Conservation (phyloP, 2,888 invertebrate species). For the Patella ulyssiponensis region DNA sequence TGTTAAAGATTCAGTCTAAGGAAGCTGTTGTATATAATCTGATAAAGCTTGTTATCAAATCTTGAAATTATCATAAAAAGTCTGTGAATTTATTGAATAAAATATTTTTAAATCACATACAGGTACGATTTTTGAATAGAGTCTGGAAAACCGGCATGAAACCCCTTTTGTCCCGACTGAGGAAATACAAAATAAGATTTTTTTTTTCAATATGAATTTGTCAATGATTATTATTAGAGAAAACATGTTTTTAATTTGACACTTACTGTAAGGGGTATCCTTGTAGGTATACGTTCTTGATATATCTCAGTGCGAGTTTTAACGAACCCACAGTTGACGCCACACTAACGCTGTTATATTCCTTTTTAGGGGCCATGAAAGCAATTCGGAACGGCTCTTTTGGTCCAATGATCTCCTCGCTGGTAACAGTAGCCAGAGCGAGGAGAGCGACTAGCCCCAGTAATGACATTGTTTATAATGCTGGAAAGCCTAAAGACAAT, state of each 20-base stretch:
- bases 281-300: constrained; percentile 32
- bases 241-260: background rate
- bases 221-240: no score
- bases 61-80: no score
- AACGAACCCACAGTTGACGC: constrained; percentile 56
- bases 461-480: constrained; percentile 16
- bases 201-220: no score
- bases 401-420: background rate
- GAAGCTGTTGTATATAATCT: no score
- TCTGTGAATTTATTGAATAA: no score
- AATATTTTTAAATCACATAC: no score
- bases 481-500: background rate
- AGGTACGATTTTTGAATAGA: no score
- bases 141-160: no score
- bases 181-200: no score
- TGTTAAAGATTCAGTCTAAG: no score
- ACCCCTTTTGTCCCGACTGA: no score
- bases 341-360: constrained; percentile 57
- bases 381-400: constrained; percentile 58
- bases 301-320: constrained; percentile 49
- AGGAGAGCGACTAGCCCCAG: constrained; percentile 15
- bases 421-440: background rate
- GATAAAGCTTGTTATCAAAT: no score
- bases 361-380: constrained; percentile 60
- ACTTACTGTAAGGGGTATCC: constrained; percentile 49